Evolutionary conservation across 2,888 invertebrate species (phyloP).

Genomic region (Mimachlamys varia): DNA sequence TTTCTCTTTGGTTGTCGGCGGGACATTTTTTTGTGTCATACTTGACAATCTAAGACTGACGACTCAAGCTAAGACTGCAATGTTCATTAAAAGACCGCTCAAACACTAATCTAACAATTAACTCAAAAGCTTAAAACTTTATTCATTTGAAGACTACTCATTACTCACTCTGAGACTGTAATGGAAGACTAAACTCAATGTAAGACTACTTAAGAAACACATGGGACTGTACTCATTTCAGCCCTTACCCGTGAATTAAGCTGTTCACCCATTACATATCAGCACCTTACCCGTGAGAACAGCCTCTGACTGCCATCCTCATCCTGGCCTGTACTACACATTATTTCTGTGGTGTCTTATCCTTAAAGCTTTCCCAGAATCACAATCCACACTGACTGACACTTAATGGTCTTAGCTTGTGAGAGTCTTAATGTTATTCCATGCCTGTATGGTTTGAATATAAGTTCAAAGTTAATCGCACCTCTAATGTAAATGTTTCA

Average conservation of each 20-base stretch:
- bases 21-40: no score
- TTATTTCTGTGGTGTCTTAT: not conserved
- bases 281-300: slow-evolving; percentile 3
- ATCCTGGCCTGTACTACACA: not conserved
- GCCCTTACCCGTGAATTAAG: slow-evolving; percentile 1
- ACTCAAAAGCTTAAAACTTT: no score
- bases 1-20: no score
- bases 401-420: not conserved
- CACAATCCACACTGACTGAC: not conserved
- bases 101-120: no score
- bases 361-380: not conserved
- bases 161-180: no score
- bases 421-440: not conserved
- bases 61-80: no score
- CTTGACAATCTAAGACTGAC: no score
- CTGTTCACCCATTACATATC: not conserved
- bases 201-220: no score
- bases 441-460: not conserved
- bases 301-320: not conserved
- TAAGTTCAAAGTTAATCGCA: not conserved
- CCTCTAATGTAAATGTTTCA: not conserved
- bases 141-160: no score
- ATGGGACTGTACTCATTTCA: no score
- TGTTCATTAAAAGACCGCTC: no score
- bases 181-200: no score